A percentile compares a stretch with the other conserved stretches of the same genome.
Conservation (phyloP, 2,888 invertebrate species). For the Brenthis hecate region DNA sequence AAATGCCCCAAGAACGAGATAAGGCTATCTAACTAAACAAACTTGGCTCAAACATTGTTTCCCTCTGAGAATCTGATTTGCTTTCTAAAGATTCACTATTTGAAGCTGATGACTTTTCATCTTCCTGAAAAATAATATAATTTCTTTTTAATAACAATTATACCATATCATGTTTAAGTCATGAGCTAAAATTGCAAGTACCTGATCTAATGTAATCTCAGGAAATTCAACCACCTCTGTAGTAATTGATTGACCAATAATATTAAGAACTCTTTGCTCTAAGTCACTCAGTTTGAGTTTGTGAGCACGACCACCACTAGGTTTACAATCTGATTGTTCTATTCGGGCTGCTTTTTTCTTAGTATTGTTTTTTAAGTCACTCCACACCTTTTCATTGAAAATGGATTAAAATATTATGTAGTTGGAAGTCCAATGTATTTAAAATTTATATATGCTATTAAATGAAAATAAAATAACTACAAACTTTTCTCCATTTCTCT, state of each 20-base stretch:
- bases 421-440: neutral
- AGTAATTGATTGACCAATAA: conserved; percentile 34
- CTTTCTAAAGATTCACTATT: conserved; percentile 14
- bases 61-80: conserved; percentile 10
- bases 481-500: conserved; percentile 42
- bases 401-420: neutral
- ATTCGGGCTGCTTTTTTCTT: conserved; percentile 40
- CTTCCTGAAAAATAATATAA: conserved; percentile 1
- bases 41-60: conserved; percentile 20
- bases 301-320: conserved; percentile 38
- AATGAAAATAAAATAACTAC: conserved; percentile 6
- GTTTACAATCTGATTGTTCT: conserved; percentile 33
- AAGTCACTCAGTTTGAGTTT: conserved; percentile 30
- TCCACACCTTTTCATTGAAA: conserved; percentile 41
- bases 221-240: conserved; percentile 30
- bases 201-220: conserved; percentile 13
- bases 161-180: neutral
- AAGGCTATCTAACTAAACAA: neutral
- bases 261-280: conserved; percentile 39
- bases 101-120: conserved; percentile 5
- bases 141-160: neutral
- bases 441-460: neutral
- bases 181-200: neutral
- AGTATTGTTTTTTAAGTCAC: conserved; percentile 40
- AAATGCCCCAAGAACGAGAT: too few species aligned